A percentile compares a stretch with the other conserved stretches of the same genome.
Evolutionary conservation across 2,888 invertebrate genomes (phyloP).

Genomic region (Cryptocheilus praepositus): DNA sequence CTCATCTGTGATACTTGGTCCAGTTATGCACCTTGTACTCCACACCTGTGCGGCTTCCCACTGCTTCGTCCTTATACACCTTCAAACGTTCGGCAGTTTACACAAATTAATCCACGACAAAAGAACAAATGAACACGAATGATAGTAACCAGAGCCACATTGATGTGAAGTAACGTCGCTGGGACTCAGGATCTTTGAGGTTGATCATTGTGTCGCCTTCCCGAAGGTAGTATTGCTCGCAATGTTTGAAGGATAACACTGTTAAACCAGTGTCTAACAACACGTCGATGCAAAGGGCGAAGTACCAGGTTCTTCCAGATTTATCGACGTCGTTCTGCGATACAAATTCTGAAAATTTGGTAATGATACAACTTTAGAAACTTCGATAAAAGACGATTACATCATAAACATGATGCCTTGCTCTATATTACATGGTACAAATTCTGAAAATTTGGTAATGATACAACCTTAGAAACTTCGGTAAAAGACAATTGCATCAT

Average conservation of each 20-base stretch:
- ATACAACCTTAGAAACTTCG: neutral
- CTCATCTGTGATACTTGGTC: conserved; percentile 61
- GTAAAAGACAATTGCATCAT: neutral
- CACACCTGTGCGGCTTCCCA: conserved; percentile 79
- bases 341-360: conserved; percentile 53
- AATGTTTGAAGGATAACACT: conserved; percentile 76
- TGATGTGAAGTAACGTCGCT: conserved; percentile 77
- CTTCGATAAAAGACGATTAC: neutral
- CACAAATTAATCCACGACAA: neutral
- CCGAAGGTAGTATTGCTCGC: conserved; percentile 77
- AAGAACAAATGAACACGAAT: neutral
- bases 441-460: conserved; percentile 47
- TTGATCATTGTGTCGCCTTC: conserved; percentile 76
- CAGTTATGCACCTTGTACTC: conserved; percentile 75
- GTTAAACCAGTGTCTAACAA: conserved; percentile 79
- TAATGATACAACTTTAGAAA: neutral
- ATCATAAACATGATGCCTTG: neutral
- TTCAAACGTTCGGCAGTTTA: conserved; percentile 50
- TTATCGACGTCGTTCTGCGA: conserved; percentile 65
- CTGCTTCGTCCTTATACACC: conserved; percentile 77
- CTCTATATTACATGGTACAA: conserved; percentile 40
- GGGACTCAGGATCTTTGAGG: conserved; percentile 76
- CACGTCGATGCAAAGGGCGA: conserved; percentile 77
- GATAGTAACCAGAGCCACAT: conserved; percentile 79
- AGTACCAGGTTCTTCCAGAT: conserved; percentile 79